Evolutionary conservation across 2,888 invertebrate species (phyloP).

Genomic region (Synergus gifuensis): DNA sequence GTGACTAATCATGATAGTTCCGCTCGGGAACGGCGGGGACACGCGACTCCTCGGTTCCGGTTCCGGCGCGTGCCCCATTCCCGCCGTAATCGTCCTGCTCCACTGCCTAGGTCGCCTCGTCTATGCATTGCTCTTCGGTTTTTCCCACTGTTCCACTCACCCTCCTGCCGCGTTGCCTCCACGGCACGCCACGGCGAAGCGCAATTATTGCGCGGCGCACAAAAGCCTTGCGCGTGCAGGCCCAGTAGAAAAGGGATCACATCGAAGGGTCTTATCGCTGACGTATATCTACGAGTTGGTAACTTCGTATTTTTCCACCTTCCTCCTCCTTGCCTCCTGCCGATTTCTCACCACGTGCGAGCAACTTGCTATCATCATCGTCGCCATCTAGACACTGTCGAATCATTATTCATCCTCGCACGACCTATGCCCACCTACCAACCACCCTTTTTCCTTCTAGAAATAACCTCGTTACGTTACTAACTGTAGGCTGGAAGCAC

Average conservation of each 20-base stretch:
- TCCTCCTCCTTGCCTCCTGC: constrained; percentile 10
- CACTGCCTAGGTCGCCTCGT: constrained; percentile 42
- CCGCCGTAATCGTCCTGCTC: constrained; percentile 44
- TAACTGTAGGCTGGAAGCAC: constrained; percentile 14
- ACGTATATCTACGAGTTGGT: constrained; percentile 45
- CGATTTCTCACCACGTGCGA: constrained; percentile 34
- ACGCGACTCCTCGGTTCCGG: constrained; percentile 75
- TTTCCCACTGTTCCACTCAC: constrained; percentile 47
- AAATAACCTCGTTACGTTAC: constrained; percentile 52
- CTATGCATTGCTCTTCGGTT: constrained; percentile 8
- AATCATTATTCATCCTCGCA: constrained; percentile 75
- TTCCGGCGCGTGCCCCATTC: constrained; percentile 69
- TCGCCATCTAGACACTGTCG: constrained; percentile 56
- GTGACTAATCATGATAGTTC: constrained; percentile 78
- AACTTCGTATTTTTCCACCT: constrained; percentile 40
- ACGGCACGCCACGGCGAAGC: constrained; percentile 48
- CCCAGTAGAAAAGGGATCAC: constrained; percentile 62
- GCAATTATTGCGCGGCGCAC: constrained; percentile 76
- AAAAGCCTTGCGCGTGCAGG: constrained; percentile 62
- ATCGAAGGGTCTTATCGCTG: constrained; percentile 52
- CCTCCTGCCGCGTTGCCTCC: constrained; percentile 39
- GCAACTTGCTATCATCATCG: constrained; percentile 44
- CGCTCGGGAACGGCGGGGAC: constrained; percentile 77
- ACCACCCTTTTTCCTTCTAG: constrained; percentile 41
- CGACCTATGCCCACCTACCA: constrained; percentile 52